Evolutionary conservation across 2,888 invertebrate genomes (phyloP).

Genomic region (Aproaerema taeniolella): DNA sequence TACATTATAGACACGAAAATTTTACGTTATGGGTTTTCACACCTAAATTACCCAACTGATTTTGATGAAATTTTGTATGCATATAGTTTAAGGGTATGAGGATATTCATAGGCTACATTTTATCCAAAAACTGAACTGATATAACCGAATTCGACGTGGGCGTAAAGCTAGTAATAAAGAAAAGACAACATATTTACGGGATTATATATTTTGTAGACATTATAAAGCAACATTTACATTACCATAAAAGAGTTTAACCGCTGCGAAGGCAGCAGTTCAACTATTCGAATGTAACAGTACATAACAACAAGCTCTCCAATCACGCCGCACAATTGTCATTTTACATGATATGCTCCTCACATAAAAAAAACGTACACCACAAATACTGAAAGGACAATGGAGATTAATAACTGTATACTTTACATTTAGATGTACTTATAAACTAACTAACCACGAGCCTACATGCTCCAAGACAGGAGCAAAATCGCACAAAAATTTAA

Average conservation of each 20-base stretch:
- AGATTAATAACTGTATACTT: slow-evolving; percentile 70
- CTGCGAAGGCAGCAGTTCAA: slow-evolving; percentile 47
- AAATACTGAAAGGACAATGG: slow-evolving; percentile 75
- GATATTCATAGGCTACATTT: too few relatives aligned
- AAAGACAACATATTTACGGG: slow-evolving; percentile 61
- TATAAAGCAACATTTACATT: slow-evolving; percentile 78
- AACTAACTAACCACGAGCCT: slow-evolving; percentile 73
- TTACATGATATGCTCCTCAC: slow-evolving; percentile 48
- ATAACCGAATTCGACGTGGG: too few relatives aligned
- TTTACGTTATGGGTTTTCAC: too few relatives aligned
- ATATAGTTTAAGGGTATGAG: too few relatives aligned
- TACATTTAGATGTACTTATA: slow-evolving; percentile 70
- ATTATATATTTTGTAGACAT: slow-evolving; percentile 78
- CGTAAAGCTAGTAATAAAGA: too few relatives aligned
- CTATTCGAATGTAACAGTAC: slow-evolving; percentile 76
- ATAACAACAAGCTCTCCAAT: slow-evolving; percentile 51
- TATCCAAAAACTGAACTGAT: too few relatives aligned
- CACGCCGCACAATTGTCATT: slow-evolving; percentile 30
- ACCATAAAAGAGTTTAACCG: slow-evolving; percentile 67
- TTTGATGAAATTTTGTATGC: too few relatives aligned
- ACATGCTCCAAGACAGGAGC: slow-evolving; percentile 48
- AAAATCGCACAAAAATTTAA: slow-evolving; percentile 63
- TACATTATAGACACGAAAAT: too few relatives aligned
- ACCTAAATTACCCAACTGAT: too few relatives aligned
- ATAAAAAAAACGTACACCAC: slow-evolving; percentile 62